A percentile compares a stretch with the other conserved stretches of the same genome.
Evolutionary conservation across 2,797 vertebrate species (phyloP).

Genomic region (Leptatherina wallacei): DNA sequence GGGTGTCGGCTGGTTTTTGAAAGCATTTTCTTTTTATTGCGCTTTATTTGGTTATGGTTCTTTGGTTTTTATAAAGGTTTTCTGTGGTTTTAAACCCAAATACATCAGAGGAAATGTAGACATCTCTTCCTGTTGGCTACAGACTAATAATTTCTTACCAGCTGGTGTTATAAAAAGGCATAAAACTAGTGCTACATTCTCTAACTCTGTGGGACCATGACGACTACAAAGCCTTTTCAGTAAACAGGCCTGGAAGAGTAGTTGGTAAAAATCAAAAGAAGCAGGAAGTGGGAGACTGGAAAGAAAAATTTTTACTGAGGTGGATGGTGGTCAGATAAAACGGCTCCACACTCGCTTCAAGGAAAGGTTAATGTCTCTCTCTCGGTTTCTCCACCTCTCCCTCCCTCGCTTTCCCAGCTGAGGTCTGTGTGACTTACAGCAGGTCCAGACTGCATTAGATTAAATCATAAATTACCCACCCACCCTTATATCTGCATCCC

Average conservation of each 20-base stretch:
- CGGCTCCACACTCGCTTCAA: slow-evolving; percentile 70
- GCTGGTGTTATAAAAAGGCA: neutral
- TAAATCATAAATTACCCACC: slow-evolving; percentile 98
- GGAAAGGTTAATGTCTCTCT: slow-evolving; percentile 83
- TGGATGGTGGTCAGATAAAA: slow-evolving; percentile 75
- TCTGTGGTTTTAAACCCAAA: slow-evolving; percentile 20
- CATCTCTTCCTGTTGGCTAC: slow-evolving; percentile 23
- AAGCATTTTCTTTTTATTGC: slow-evolving; percentile 46
- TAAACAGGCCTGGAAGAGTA: slow-evolving; percentile 27
- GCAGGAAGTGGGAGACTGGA: slow-evolving; percentile 30
- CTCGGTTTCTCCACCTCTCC: slow-evolving; percentile 69
- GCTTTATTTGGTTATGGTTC: slow-evolving; percentile 48
- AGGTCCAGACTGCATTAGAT: slow-evolving; percentile 96
- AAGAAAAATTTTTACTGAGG: slow-evolving; percentile 63
- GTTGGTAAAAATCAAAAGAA: slow-evolving; percentile 22
- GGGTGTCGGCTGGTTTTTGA: slow-evolving; percentile 52
- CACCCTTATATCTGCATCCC: slow-evolving; percentile 91
- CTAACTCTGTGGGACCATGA: slow-evolving; percentile 2
- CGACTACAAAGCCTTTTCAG: slow-evolving; percentile 32
- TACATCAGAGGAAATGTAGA: slow-evolving; percentile 25
- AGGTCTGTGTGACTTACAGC: slow-evolving; percentile 95
- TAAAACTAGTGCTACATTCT: neutral
- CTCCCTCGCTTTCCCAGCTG: slow-evolving; percentile 83
- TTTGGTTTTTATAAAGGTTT: slow-evolving; percentile 17
- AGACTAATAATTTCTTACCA: neutral